Base-by-base conservation (phyloP, 2,888 invertebrate species). In the Hypolimnas misippus region DNA sequence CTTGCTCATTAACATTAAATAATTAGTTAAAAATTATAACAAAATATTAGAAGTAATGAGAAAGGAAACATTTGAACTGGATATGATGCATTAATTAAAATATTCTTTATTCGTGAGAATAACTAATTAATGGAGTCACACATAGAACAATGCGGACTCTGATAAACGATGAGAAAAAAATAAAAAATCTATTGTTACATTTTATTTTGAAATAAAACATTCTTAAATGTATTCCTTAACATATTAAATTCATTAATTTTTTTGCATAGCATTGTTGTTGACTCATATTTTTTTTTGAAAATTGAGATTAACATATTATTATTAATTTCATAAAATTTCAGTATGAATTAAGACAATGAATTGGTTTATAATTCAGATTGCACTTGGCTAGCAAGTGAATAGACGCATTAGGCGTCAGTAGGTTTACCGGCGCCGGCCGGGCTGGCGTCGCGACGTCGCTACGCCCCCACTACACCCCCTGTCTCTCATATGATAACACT, bases 381-480 rank as follows among this genome's bases (percentile, higher is more conserved):
- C 68, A 70, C 60, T 69, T 68, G 65, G 58, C 50, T 63, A 67
- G 35, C 35, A 38, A 38, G 59, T 73, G 73, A 71, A 74, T 72
- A 73, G 69, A 62, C 65, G 70, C 70, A 73, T 70, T 72, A 72
- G 77, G 70, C 74, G 76, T 66, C 71, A 74, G 79, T 76, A 73
- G 49, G 83, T 75, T 76, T 79, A 71, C 64, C 75, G 90, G 89
- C 90, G 89, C 88, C 92, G 78, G 84, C 73, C 86, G 74, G 89
- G 78, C 89, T 90, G 92, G 90, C 92, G 92, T 86, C 92, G 86
- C 83, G 90, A 81, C 89, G 90, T 83, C 89, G 87, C 83, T 77
- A 72, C 74, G 70, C 77, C 67, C 74, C 71, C 71, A 70, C 62
- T 68, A 70, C 70, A 65, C 70, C 70, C 70, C 64, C 72, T 52